Base-by-base conservation (phyloP, 2,888 invertebrate species). In the Acronicta leporina region DNA sequence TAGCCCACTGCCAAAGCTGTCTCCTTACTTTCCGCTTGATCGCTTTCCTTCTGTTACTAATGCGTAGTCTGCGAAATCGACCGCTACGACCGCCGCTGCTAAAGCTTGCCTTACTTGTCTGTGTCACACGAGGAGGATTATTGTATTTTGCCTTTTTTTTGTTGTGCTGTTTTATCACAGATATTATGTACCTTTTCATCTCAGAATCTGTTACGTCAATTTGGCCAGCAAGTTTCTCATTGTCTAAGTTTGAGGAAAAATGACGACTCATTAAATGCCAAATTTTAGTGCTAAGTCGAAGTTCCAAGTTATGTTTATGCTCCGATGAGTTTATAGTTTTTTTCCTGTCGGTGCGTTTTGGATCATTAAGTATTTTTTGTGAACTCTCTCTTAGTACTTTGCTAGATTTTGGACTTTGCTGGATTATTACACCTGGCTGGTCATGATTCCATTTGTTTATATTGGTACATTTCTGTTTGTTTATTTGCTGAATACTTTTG, bases 1-100 rank as follows among this genome's bases (percentile, higher is more conserved):
- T 84, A 10, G 80, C 77, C 71, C 71, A 69, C 27, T 74, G 63
- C 83, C 82, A 84, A 9, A 81, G 56, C n/a, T 75, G 75, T 59
- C 77, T 73, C 57, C 77, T 75, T 8, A 83, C 13, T 56, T 68
- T 76, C 13, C 56, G 55, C 70, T 83, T 84, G 4, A 80, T 49
- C 7, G 61, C 52, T 45, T 54, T 74, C 33, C 56, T 75, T 46
- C 45, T 73, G 11, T 60, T 42, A 38, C 40, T 42, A 3, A 53
- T 43, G n/a, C 13, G 43, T 38, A 5, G n/a, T 10, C 8, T n/a
- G 13, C n/a, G 16, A n/a, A 11, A 20, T 4, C 27, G 40, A 16
- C 13, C 16, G 11, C 53, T 52, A 4, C 27, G 30, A 5, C 27
- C 25, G 16, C 13, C 13, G 9, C 53, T 52, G 11, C 33, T 42